phyloP scores from a whole-genome alignment of 2,888 invertebrate species.

The Leptopilina syphax region DNA sequence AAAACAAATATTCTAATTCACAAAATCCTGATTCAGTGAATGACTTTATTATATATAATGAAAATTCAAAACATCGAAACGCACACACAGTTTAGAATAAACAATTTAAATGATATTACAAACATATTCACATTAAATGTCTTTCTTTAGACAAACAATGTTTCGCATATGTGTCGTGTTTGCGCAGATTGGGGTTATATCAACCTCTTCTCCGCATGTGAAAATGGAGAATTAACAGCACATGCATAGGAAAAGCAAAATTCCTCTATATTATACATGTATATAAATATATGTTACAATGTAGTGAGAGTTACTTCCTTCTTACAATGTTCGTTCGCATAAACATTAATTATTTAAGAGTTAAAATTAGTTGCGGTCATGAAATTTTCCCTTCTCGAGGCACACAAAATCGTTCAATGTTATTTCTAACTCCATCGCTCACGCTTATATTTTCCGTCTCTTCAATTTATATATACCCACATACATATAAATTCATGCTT shows the following conservation, averaged over 20 bases:
- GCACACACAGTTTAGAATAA: not conserved
- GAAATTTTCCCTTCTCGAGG: not conserved
- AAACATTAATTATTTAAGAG: slow-evolving; percentile 34
- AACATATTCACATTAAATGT: not conserved
- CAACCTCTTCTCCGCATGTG: not conserved
- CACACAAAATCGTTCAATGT: slow-evolving; percentile 19
- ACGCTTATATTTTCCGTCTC: too few species aligned
- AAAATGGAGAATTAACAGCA: slow-evolving; percentile 33
- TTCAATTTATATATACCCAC: too few species aligned
- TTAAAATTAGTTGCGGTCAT: slow-evolving; percentile 4
- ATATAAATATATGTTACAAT: not conserved
- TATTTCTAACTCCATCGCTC: not conserved
- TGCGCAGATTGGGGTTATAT: slow-evolving; percentile 12
- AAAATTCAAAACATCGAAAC: too few species aligned
- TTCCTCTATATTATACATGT: not conserved
- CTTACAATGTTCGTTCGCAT: slow-evolving; percentile 2
- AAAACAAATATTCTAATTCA: too few species aligned
- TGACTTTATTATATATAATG: too few species aligned
- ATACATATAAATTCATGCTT: not conserved
- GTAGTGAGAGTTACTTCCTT: not conserved
- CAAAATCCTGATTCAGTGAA: too few species aligned
- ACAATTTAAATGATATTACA: not conserved
- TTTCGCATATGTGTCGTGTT: not conserved
- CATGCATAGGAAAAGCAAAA: not conserved
- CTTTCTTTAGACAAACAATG: not conserved